Evolutionary conservation across 2,888 invertebrate genomes (phyloP), one percentile per base, ranked within the genome.

Genomic region (Hoplodrina blanda): DNA sequence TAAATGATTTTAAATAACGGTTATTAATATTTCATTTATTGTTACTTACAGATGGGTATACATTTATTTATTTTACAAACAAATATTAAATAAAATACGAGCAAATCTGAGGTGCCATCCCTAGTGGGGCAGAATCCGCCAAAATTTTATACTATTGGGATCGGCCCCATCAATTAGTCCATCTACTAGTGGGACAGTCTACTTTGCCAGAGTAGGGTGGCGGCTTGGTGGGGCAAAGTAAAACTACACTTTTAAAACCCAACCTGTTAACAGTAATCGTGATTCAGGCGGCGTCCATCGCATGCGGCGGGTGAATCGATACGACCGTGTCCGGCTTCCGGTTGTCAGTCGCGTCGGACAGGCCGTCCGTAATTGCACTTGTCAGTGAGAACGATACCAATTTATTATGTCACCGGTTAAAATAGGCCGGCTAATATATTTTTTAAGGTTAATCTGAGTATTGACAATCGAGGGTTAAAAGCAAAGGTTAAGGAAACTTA

Each of bases 281-380:
- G 61, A 81, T 84, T 82, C 84, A 74, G 72, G 3, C 60, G 19
- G 76, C 76, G 61, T 69, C 57, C 67, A 84, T 70, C 56, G 72
- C 82, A 78, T 79, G 82, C 63, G 62, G 65, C 60, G 61, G 13
- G 53, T 49, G 54, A 82, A 84, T 79, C 84, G 84, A 84, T 82
- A 82, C 75, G 62, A 41, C 57, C 57, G 54, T 72, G 66, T 72
- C 73, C 57, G 73, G 64, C 55, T 41, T 74, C 69, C 84, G 62
- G 72, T 60, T 65, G 82, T 84, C 82, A 70, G 73, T 62, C 56
- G 11, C 1, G 13, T 30, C 74, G 54, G 66, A 71, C 81, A 65
- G 66, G 30, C 61, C 19, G 67, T 57, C 62, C 56, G 67, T 84
- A 81, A 82, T 84, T 72, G 73, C 65, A 62, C 73, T 73, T 78